These are phyloP conservation scores for Gallinago undulata DNA, from an alignment of 2,113 vertebrate species.

Conservation along the genomic window DNA sequence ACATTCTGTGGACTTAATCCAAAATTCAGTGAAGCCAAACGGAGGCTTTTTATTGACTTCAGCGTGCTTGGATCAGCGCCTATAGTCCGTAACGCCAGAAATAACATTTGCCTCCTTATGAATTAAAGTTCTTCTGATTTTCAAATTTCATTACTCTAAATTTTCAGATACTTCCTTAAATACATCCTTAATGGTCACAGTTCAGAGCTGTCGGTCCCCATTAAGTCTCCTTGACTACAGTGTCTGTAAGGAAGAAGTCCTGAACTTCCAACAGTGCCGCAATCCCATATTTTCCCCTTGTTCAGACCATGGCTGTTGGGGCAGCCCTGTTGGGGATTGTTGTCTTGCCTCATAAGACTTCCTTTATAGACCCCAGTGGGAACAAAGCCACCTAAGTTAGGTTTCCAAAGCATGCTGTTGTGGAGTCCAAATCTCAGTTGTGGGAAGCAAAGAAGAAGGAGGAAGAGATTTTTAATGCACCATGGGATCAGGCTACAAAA, in stretches of 20 bases:
- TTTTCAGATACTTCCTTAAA: neutral
- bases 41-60: neutral
- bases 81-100: neutral
- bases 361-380: neutral
- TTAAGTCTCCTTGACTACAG: neutral
- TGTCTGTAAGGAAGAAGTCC: neutral
- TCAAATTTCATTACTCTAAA: neutral
- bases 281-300: neutral
- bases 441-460: neutral
- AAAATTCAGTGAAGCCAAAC: constrained; percentile 26
- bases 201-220: neutral
- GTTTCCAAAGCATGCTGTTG: neutral
- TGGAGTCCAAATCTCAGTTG: neutral
- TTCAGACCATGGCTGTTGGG: accelerated
- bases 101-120: neutral
- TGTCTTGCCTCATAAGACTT: neutral
- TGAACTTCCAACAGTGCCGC: neutral
- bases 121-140: neutral
- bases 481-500: neutral
- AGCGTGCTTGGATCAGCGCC: neutral
- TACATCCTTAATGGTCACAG: neutral
- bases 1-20: neutral
- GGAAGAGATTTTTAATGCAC: neutral
- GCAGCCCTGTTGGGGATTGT: neutral
- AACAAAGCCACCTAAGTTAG: neutral